Conservation (phyloP, 1,140 invertebrate species). For the Drosophila saltans region DNA sequence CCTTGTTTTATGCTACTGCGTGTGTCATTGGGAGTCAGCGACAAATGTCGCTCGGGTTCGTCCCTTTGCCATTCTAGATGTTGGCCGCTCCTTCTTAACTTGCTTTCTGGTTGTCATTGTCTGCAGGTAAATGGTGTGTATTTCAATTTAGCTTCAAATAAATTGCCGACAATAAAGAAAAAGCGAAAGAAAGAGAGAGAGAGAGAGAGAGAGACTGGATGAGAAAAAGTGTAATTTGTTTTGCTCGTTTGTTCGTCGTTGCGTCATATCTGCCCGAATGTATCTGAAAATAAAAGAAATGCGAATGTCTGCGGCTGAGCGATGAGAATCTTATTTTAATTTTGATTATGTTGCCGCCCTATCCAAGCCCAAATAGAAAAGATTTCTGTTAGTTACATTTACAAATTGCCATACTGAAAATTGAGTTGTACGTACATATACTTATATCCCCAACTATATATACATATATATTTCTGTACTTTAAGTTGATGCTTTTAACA, state of each 20-base stretch:
- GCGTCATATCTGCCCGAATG: constrained; percentile 74
- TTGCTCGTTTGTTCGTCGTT: constrained; percentile 67
- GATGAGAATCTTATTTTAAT: constrained; percentile 81
- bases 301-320: constrained; percentile 64
- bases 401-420: constrained; percentile 68
- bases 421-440: constrained; percentile 45
- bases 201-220: background rate
- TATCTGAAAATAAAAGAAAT: constrained; percentile 41
- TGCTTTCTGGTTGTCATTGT: constrained; percentile 33
- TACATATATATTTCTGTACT: constrained; percentile 44
- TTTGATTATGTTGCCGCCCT: constrained; percentile 64
- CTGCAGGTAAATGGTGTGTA: constrained; percentile 79
- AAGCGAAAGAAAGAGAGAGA: constrained; percentile 34
- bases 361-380: constrained; percentile 36
- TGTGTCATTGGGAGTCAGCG: constrained; percentile 51
- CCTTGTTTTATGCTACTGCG: constrained; percentile 49
- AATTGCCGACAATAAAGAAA: constrained; percentile 74
- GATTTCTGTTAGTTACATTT: constrained; percentile 75
- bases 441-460: constrained; percentile 4
- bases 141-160: constrained; percentile 77
- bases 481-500: constrained; percentile 59
- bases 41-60: constrained; percentile 15
- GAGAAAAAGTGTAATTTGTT: constrained; percentile 76
- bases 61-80: background rate
- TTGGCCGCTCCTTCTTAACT: constrained; percentile 12